These are phyloP conservation scores for Nephrotoma guestfalica DNA, from an alignment of 2,888 invertebrate genomes.

Conservation along the genomic window DNA sequence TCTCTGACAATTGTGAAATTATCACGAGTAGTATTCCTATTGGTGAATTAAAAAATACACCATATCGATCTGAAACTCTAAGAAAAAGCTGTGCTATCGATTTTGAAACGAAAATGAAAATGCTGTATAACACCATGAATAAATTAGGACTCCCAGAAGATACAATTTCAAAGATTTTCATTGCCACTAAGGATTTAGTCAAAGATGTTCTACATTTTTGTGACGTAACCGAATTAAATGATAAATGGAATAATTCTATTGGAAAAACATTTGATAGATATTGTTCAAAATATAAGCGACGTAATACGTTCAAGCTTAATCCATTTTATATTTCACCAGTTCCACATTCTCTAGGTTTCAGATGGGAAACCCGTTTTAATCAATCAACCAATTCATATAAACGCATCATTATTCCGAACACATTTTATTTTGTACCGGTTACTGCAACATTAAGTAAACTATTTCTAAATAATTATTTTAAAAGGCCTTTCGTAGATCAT, in stretches of 20 bases:
- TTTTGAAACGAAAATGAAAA: neutral
- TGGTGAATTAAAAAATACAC: neutral
- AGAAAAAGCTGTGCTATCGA: neutral
- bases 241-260: neutral
- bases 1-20: neutral
- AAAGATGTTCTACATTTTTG: neutral
- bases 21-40: neutral
- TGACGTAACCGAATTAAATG: neutral
- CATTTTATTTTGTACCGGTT: neutral
- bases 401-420: neutral
- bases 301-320: neutral
- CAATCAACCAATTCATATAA: neutral
- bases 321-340: neutral
- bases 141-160: neutral
- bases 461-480: neutral
- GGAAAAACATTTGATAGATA: neutral
- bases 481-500: neutral
- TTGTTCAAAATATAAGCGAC: neutral
- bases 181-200: neutral
- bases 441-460: neutral
- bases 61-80: neutral
- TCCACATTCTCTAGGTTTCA: neutral
- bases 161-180: neutral
- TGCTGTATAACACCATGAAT: neutral
- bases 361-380: conserved; percentile 2